phyloP scores from a whole-genome alignment of 2,113 vertebrate species.

The Prunella fulvescens region DNA sequence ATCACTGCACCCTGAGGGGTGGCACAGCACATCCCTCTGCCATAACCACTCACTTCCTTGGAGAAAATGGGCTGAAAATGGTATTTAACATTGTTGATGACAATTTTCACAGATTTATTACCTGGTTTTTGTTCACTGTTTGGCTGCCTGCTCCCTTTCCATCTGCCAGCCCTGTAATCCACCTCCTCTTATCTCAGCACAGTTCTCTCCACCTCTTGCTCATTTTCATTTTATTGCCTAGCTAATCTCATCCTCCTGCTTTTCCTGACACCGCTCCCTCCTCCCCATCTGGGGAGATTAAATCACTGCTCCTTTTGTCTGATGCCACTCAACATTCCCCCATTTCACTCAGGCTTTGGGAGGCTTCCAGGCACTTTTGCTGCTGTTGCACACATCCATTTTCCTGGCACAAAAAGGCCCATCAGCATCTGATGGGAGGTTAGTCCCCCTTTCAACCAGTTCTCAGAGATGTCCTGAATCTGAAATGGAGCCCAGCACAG shows the following conservation, averaged over 20 bases:
- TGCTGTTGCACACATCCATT: slow-evolving; percentile 28
- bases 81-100: not conserved
- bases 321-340: slow-evolving; percentile 51
- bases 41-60: not conserved
- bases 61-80: not conserved
- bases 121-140: not conserved
- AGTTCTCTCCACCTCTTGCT: slow-evolving; percentile 46
- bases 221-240: slow-evolving; percentile 54
- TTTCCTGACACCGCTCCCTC: slow-evolving; percentile 26
- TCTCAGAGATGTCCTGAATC: not conserved
- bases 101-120: slow-evolving; percentile 16
- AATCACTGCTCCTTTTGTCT: slow-evolving; percentile 49
- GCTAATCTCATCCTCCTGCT: slow-evolving; percentile 63
- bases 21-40: not conserved
- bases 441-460: not conserved
- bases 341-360: slow-evolving; percentile 41
- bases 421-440: slow-evolving; percentile 17
- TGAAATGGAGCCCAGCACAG: not conserved
- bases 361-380: slow-evolving; percentile 48
- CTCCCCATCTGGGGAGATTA: slow-evolving; percentile 53
- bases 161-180: slow-evolving; percentile 44
- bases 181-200: slow-evolving; percentile 46
- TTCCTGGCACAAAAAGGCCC: slow-evolving; percentile 39
- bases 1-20: not conserved
- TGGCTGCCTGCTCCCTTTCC: slow-evolving; percentile 9